Percentiles rank a stretch among this genome's conserved stretches.
Evolutionary conservation across 1,140 invertebrate genomes (phyloP).

Genomic region (fruit fly (Drosophila melanogaster)): Release_6_plus_ISO1_MT NT_033779.5:20584501-20585000

Average conservation of each 20-base stretch:
- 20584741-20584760: background rate
- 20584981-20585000: constrained; percentile 75
- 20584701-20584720: background rate
- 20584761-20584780: constrained; percentile 17
- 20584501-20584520: constrained; percentile 74
- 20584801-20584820: background rate
- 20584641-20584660: too few relatives aligned
- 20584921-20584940: constrained; percentile 8
- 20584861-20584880: constrained; percentile 57
- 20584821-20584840: background rate
- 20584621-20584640: too few relatives aligned
- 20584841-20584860: constrained; percentile 41
- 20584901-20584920: background rate
- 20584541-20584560: background rate
- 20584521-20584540: constrained; percentile 39
- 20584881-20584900: constrained; percentile 47
- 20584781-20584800: background rate
- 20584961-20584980: constrained; percentile 58
- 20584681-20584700: too few relatives aligned
- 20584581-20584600: too few relatives aligned
- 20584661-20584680: background rate
- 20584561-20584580: background rate
- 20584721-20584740: too few relatives aligned
- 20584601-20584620: too few relatives aligned
- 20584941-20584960: constrained; percentile 39